Evolutionary conservation across 2,797 vertebrate genomes (phyloP), one percentile per base, ranked within the genome.

Genomic region (Halcyon badia): DNA sequence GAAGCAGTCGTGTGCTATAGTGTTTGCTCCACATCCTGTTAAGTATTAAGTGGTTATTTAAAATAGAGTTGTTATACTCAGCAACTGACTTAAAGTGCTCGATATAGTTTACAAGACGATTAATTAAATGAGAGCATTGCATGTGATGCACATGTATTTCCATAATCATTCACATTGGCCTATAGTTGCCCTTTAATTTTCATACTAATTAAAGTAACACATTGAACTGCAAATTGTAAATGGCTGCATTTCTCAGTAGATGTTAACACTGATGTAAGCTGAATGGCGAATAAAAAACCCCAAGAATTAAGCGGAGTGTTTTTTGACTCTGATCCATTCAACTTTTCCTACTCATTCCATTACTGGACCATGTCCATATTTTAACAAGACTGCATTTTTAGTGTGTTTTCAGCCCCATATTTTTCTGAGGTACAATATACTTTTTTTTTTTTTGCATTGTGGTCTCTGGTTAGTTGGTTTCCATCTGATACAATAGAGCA

Each of bases 191-290:
- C 98, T 98, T 98, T 97, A 98, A 98, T 98, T 98, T 98, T 98
- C 97, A 97, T 97, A 98, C 97, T 97, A 98, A 98, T 98, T 98
- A 98, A 98, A 98, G 97, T 96, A 97, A 97, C 98, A 98, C 97
- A 95, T 94, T 97, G 97, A 98, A 93, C 97, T 93, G 97, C 96
- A 94, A 96, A 98, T 97, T 95, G 96, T 98, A 97, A 97, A 96
- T 82, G 97, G 92, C 95, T 96, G 97, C 75, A 44, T 93, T 97
- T 98, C 97, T 97, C 96, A 94, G 71, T 94, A 97, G 97, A 98
- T 94, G 96, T 95, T 96, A 97, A 96, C 87, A 85, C 92, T 94
- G 97, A 97, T 97, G 96, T 91, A 97, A 97, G 94, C 70, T 95
- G 96, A 98, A 96, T 87, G 83, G 96, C 7, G 35, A 94, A 92